Conservation (phyloP, 2,888 invertebrate genomes). For the Neoitamus cyanurus region DNA sequence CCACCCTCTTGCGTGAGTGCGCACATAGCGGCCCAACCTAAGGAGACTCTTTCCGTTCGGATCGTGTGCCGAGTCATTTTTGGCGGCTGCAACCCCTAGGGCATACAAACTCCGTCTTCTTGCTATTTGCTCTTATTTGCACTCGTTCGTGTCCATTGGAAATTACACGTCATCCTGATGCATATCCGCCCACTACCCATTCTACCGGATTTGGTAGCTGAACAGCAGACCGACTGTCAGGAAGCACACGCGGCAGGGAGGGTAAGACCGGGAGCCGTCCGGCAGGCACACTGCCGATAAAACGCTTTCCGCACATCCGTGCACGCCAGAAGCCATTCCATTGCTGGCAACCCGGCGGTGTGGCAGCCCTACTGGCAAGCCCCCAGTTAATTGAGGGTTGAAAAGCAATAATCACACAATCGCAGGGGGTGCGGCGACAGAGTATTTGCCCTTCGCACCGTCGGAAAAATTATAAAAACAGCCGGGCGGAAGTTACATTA, state of each 20-base stretch:
- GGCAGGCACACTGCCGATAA: neutral
- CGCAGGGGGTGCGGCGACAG: neutral
- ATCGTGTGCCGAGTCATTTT: neutral
- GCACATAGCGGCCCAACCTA: neutral
- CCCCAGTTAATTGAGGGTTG: constrained; percentile 40
- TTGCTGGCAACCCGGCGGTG: neutral
- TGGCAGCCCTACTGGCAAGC: neutral
- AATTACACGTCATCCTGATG: neutral
- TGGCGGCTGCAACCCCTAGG: neutral
- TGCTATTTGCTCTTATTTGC: constrained; percentile 27
- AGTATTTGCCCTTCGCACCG: constrained; percentile 28
- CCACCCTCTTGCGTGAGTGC: neutral
- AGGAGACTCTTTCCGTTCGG: neutral
- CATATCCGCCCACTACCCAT: neutral
- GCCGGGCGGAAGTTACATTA: constrained; percentile 28
- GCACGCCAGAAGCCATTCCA: neutral
- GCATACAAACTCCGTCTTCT: neutral
- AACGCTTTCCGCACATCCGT: neutral
- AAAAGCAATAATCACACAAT: constrained; percentile 40
- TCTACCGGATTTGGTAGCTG: neutral
- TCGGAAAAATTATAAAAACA: constrained; percentile 6
- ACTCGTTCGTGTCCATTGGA: neutral
- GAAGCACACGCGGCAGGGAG: neutral
- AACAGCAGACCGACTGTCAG: neutral
- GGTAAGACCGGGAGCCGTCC: neutral